Evolutionary conservation across 2,888 invertebrate species (phyloP).

Genomic region (Plebejus melissa): DNA sequence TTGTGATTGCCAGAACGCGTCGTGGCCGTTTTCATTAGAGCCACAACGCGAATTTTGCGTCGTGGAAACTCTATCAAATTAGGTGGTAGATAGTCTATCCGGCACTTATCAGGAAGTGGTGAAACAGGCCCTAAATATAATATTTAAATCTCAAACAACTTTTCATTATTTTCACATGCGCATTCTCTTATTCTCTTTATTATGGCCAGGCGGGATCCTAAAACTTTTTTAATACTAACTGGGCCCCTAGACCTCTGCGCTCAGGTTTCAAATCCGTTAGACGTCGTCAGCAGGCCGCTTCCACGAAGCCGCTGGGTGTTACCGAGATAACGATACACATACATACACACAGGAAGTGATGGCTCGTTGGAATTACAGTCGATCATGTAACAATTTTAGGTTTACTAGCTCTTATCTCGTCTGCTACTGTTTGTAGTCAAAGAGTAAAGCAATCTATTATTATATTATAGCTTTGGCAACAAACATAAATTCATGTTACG

Average conservation of each 20-base stretch:
- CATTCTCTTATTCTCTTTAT: not conserved
- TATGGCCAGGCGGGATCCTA: not conserved
- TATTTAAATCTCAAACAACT: too few relatives aligned
- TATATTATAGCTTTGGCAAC: too few relatives aligned
- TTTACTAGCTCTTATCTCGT: not conserved
- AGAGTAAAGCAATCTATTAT: too few relatives aligned
- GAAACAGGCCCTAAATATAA: too few relatives aligned
- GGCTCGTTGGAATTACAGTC: not conserved
- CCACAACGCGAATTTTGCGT: too few relatives aligned
- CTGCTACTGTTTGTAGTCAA: not conserved
- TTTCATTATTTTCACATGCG: too few relatives aligned
- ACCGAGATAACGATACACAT: not conserved
- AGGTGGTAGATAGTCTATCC: too few relatives aligned
- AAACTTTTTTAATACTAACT: not conserved
- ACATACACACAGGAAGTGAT: slow-evolving; percentile 11
- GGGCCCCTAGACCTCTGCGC: not conserved
- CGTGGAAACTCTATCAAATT: too few relatives aligned
- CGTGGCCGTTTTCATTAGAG: too few relatives aligned
- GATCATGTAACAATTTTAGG: not conserved
- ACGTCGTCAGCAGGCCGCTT: not conserved
- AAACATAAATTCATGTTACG: too few relatives aligned
- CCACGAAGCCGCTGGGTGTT: not conserved
- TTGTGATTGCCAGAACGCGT: too few relatives aligned
- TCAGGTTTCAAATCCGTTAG: slow-evolving; percentile 1
- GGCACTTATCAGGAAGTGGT: too few relatives aligned